Conservation (phyloP, 2,113 vertebrate species). For the Jaculus jaculus region DNA sequence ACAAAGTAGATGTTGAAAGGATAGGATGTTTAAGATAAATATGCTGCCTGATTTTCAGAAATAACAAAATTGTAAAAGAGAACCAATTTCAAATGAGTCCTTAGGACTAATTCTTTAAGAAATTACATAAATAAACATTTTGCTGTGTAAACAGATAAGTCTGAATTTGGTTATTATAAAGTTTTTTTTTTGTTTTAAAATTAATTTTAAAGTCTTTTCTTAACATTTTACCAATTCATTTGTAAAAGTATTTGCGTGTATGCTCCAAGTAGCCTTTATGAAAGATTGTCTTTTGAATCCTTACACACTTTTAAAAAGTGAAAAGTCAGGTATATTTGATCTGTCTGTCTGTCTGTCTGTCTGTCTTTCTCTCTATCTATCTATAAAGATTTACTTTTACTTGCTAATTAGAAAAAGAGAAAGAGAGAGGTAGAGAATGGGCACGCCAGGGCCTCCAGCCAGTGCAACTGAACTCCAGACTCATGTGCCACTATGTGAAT, state of each 20-base stretch:
- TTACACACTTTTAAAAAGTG: not conserved
- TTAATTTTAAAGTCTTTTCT: too few species aligned
- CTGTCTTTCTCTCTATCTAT: too few species aligned
- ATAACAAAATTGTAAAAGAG: conserved; percentile 39
- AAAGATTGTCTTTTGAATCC: conserved; percentile 11
- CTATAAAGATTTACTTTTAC: too few species aligned
- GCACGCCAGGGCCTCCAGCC: too few species aligned
- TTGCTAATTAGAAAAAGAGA: too few species aligned
- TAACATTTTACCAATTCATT: conserved; percentile 9
- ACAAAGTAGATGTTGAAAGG: not conserved
- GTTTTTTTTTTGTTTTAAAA: not conserved
- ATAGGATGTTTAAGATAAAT: conserved; percentile 24
- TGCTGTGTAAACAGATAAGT: conserved; percentile 2
- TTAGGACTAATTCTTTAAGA: conserved; percentile 30
- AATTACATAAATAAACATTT: conserved; percentile 30
- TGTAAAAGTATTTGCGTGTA: not conserved
- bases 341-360: too few species aligned
- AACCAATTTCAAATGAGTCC: conserved; percentile 25
- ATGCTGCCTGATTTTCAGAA: not conserved
- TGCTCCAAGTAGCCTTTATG: conserved; percentile 17
- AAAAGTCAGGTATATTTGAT: not conserved
- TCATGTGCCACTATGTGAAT: too few species aligned
- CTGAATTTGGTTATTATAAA: not conserved
- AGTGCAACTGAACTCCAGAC: too few species aligned
- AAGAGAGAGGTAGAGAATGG: too few species aligned